Percentiles rank a stretch among this genome's conserved stretches.
phyloP scores from a whole-genome alignment of 2,888 invertebrate genomes.

The Argyra leucocephala region DNA sequence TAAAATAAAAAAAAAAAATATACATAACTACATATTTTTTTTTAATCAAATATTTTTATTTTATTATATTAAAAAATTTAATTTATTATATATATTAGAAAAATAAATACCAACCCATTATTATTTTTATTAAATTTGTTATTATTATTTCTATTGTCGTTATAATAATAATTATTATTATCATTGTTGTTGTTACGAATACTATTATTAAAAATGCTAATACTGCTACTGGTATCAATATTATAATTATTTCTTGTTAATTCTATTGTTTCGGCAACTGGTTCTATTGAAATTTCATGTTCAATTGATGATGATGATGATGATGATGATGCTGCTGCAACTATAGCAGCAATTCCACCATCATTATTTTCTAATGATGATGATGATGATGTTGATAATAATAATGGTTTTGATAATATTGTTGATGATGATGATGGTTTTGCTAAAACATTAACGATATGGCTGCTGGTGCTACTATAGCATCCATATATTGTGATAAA shows the following conservation, averaged over 20 bases:
- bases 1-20: too few species aligned
- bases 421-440: neutral
- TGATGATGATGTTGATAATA: neutral
- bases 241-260: neutral
- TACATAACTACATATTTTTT: too few species aligned
- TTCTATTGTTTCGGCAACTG: neutral
- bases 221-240: neutral
- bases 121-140: neutral
- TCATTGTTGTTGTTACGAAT: neutral
- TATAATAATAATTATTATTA: neutral
- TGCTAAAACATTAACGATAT: neutral
- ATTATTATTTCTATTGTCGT: neutral
- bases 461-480: slow-evolving; percentile 14
- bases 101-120: too few species aligned
- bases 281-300: slow-evolving; percentile 1
- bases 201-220: neutral
- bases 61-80: too few species aligned
- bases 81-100: too few species aligned
- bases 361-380: neutral
- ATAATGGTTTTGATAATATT: neutral
- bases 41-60: too few species aligned
- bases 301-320: neutral
- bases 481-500: slow-evolving; percentile 16
- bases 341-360: neutral
- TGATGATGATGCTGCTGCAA: too few species aligned